Evolutionary conservation across 1,140 invertebrate genomes (phyloP), one percentile per base, ranked within the genome.

Genomic region (Drosophila truncata): DNA sequence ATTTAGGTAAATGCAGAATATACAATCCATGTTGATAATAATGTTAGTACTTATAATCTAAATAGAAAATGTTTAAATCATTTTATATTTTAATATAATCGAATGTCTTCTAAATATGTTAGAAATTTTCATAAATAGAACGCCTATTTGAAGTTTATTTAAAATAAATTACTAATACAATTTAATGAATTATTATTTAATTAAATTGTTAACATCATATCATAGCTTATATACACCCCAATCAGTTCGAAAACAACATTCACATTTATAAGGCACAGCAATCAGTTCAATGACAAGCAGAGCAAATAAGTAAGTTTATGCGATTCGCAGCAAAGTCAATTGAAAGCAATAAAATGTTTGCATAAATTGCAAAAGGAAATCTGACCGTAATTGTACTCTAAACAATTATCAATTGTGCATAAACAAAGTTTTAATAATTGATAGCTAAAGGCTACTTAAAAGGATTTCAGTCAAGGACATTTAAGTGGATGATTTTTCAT

Each of bases 401-500:
- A 81, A 65, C 78, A 85, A 90, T 90, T 90, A 90, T 65, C 64
- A 62, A 70, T 58, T 39, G 74, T 58, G 60, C 64, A 67, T 71
- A 71, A 83, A 25, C 42, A 72, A 49, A 74, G 33, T 41, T 39
- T 3, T 20, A 20, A 25, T 52, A 52, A 50, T n/a, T 46, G 59
- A 33, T 66, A 59, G 64, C 14, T 71, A 73, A 71, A 72, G 67
- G 70, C 74, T 71, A 7, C 46, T 47, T 62, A 46, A 59, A 75
- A 82, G 82, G 63, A 70, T 67, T 70, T 66, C 16, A 55, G 31
- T 25, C 31, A 41, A 33, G 25, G 62, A 76, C 71, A 85, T 85
- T 90, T 90, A 79, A 70, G 42, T 39, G 65, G 50, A 88, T 88
- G 84, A 88, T 71, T 90, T 84, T 88, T 88, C 84, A 88, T 81